A percentile compares a stretch with the other conserved stretches of the same genome.
These are phyloP conservation scores for Girardinichthys multiradiatus DNA, from an alignment of 2,113 vertebrate species.

Conservation along the genomic window DNA sequence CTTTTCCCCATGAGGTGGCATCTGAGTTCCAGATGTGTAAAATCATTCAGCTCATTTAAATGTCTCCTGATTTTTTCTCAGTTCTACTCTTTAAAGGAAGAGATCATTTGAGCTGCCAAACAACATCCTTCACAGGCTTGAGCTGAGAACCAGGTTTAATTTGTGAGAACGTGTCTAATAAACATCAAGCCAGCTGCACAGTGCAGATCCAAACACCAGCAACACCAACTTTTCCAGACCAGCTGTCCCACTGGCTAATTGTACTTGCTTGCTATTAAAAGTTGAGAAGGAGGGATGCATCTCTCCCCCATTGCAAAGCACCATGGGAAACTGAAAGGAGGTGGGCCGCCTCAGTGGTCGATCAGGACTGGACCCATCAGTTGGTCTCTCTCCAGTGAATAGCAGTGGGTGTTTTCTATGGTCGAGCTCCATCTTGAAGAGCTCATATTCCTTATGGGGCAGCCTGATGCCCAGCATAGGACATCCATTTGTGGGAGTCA, in stretches of 20 bases:
- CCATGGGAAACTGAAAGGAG: slow-evolving; percentile 88
- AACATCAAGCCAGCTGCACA: slow-evolving; percentile 54
- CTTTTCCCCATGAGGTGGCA: neutral
- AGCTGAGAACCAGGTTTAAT: slow-evolving; percentile 39
- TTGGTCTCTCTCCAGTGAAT: slow-evolving; percentile 87
- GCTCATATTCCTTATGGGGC: slow-evolving; percentile 90
- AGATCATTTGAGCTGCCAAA: slow-evolving; percentile 55
- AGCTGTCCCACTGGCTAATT: slow-evolving; percentile 54
- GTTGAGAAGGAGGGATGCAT: slow-evolving; percentile 20
- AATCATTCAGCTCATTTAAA: slow-evolving; percentile 25
- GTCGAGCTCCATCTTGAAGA: slow-evolving; percentile 86
- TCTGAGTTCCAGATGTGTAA: neutral
- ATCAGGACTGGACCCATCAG: slow-evolving; percentile 87
- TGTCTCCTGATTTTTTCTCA: slow-evolving; percentile 46
- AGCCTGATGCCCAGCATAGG: slow-evolving; percentile 85
- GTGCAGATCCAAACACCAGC: slow-evolving; percentile 58
- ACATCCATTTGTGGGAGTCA: slow-evolving; percentile 87
- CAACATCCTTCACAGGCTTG: slow-evolving; percentile 43
- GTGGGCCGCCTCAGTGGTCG: slow-evolving; percentile 84
- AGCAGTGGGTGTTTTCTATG: slow-evolving; percentile 80
- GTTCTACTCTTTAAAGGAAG: slow-evolving; percentile 37
- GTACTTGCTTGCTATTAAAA: slow-evolving; percentile 56
- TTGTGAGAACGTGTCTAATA: slow-evolving; percentile 48
- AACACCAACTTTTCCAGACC: slow-evolving; percentile 39
- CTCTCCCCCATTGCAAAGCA: slow-evolving; percentile 77